Percentiles rank a stretch among this genome's conserved stretches.
phyloP scores from a whole-genome alignment of 2,888 invertebrate species.

The Apotomis capreana region DNA sequence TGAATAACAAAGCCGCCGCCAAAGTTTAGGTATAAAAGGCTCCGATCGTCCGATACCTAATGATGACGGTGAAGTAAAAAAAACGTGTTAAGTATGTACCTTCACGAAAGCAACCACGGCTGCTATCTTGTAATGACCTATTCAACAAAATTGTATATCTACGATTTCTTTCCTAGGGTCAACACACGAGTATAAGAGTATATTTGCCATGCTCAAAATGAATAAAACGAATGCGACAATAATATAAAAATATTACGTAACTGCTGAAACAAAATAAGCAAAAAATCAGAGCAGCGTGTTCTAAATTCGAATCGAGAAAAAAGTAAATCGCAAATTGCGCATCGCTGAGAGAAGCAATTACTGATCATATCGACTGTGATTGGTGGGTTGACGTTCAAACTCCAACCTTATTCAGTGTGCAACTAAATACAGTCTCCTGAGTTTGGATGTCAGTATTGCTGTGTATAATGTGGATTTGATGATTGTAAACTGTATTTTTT shows the following conservation, averaged over 20 bases:
- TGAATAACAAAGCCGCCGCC: too few relatives aligned
- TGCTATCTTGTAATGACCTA: too few relatives aligned
- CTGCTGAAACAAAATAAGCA: slow-evolving; percentile 13
- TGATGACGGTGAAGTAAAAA: too few relatives aligned
- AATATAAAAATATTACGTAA: slow-evolving; percentile 10
- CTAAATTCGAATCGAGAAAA: slow-evolving; percentile 33
- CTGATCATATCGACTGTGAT: slow-evolving; percentile 15
- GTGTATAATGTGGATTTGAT: neutral
- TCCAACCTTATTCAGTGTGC: neutral
- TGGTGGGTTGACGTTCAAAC: neutral
- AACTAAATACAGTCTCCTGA: neutral
- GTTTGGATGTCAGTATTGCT: neutral
- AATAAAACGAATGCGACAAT: neutral
- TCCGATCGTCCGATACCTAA: too few relatives aligned
- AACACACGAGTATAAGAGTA: too few relatives aligned
- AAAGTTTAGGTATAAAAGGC: too few relatives aligned
- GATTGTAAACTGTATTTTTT: slow-evolving; percentile 23
- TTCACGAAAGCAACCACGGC: too few relatives aligned
- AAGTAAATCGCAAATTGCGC: slow-evolving; percentile 28
- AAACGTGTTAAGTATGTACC: too few relatives aligned
- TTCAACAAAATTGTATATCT: too few relatives aligned
- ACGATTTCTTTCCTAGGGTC: too few relatives aligned
- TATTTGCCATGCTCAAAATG: too few relatives aligned
- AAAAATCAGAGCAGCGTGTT: slow-evolving; percentile 24
- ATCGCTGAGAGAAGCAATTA: slow-evolving; percentile 31